Evolutionary conservation across 92 coral and sea anemone species (phyloP), one percentile per base, ranked within the genome.

Genomic region (Virgularia gustaviana): DNA sequence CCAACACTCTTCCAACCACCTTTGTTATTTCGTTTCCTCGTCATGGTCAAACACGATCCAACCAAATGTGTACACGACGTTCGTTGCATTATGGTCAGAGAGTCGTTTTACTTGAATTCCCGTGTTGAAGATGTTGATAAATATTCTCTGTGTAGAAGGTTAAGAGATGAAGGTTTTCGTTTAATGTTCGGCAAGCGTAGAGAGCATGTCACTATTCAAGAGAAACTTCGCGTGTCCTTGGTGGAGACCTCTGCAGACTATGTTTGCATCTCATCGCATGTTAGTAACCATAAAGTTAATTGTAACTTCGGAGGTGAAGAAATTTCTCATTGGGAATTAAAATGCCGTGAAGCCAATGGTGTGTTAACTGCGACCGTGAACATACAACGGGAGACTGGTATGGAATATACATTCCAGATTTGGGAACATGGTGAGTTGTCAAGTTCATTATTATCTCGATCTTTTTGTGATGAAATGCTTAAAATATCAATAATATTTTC

Each of bases 151-250:
- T 24, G 72, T 43, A 54, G 32, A 39, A 30, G 30, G 12, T 18
- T 65, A 30, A 43, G 27, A 52, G 58, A 52, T 19, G 70, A 63
- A 63, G 56, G 72, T 49, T 65, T 65, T 28, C 36, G 55, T 22
- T 54, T 23, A 25, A 23, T 65, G 72, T 44, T 41, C 42, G 72
- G 72, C 24, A 39, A 38, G 3, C 11, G 72, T 23, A 65, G 20
- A 11, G 72, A 65, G 38, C 44, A 65, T 43, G 13, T 65, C 9
- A 8, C 7, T 32, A 35, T 56, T 1, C 23, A 65, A 65, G 72
- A 65, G 35, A 18, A 7, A 3, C 49, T 65, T 1, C 24, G 27
- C n/a, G 37, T 65, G 5, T 42, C 55, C 18, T 7, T 65, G 20
- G 36, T 36, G 10, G 30, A 34, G 27, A n/a, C 51, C 5, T 24